phyloP scores from a whole-genome alignment of 2,797 vertebrate species.

The Philypnodon macrostomus region DNA sequence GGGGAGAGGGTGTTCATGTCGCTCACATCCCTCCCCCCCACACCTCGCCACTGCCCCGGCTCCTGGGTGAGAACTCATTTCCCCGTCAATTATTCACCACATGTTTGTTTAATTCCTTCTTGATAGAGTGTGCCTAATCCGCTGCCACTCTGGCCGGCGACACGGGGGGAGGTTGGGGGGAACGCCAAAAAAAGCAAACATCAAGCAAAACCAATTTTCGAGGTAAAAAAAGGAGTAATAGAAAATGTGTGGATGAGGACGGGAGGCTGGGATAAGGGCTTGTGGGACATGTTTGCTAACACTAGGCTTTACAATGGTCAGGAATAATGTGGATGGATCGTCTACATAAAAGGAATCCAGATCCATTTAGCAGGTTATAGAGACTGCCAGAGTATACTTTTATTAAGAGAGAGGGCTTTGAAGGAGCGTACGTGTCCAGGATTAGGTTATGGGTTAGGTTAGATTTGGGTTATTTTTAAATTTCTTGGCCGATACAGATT shows the following conservation, averaged over 20 bases:
- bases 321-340: slow-evolving; percentile 39
- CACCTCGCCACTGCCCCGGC: slow-evolving; percentile 27
- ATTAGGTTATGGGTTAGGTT: not conserved
- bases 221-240: slow-evolving; percentile 56
- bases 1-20: slow-evolving; percentile 28
- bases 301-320: slow-evolving; percentile 30
- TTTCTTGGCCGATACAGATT: too few species aligned
- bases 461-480: too few species aligned
- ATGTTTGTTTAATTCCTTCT: slow-evolving; percentile 80
- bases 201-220: slow-evolving; percentile 71
- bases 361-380: slow-evolving; percentile 24
- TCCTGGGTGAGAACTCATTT: slow-evolving; percentile 73
- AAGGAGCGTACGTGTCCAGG: not conserved
- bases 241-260: slow-evolving; percentile 41
- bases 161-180: slow-evolving; percentile 4
- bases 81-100: slow-evolving; percentile 79
- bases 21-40: slow-evolving; percentile 61
- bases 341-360: slow-evolving; percentile 31
- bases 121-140: slow-evolving; percentile 79
- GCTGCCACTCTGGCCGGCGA: slow-evolving; percentile 61
- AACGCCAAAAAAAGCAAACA: slow-evolving; percentile 52
- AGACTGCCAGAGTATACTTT: slow-evolving; percentile 19
- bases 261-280: slow-evolving; percentile 14
- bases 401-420: slow-evolving; percentile 7
- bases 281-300: slow-evolving; percentile 44